Conservation (phyloP, 2,113 vertebrate species). For the Ophthalmolycus amberensis region DNA sequence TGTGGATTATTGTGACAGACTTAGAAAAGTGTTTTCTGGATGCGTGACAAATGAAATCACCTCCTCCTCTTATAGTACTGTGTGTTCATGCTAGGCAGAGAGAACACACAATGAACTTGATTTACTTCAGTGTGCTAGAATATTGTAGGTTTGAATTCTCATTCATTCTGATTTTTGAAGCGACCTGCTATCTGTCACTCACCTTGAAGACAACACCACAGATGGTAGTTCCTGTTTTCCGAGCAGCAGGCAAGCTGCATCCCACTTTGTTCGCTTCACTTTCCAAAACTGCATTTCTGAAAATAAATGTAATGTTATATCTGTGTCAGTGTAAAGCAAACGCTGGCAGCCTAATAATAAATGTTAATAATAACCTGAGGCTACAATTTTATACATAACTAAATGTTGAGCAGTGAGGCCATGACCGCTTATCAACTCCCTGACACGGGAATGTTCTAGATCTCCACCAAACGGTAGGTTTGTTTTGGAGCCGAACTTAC, state of each 20-base stretch:
- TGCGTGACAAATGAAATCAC: too few relatives aligned
- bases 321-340: neutral
- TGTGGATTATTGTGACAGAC: too few relatives aligned
- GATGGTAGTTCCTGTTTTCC: conserved; percentile 97
- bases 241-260: conserved; percentile 84
- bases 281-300: conserved; percentile 90
- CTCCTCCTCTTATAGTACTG: too few relatives aligned
- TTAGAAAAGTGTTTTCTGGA: too few relatives aligned
- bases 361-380: neutral
- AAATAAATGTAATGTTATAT: conserved; percentile 13
- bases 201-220: conserved; percentile 95
- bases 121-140: neutral
- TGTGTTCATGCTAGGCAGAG: too few relatives aligned
- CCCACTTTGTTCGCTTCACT: conserved; percentile 85
- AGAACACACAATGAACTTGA: too few relatives aligned
- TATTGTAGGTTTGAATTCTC: too few relatives aligned
- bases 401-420: too few relatives aligned
- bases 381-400: neutral
- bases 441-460: neutral
- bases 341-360: neutral
- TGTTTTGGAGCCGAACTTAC: neutral
- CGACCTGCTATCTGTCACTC: conserved; percentile 24
- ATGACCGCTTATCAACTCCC: neutral
- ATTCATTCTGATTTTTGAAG: neutral
- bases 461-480: too few relatives aligned